Base-by-base conservation (phyloP, 30 jellyfish, hydroid and myxozoan genomes). In the Aurelia sp. region DNA sequence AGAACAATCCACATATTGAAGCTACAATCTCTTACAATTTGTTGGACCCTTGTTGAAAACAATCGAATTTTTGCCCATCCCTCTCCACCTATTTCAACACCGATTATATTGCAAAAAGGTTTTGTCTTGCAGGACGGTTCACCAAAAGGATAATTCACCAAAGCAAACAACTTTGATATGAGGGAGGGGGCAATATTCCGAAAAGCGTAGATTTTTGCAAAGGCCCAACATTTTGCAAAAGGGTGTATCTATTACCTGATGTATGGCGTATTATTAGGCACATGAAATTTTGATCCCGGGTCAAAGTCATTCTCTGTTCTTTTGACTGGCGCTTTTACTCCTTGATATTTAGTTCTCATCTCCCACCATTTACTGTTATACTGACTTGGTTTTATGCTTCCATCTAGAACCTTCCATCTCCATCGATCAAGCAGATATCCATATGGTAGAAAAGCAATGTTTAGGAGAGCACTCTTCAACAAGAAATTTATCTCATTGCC, bases 221-320 rank as follows among this genome's bases (percentile, higher is more conserved):
- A 2, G 33, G 33, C 33, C 2, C 33, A 27, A 27, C 2, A 27
- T n/a, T n/a, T n/a, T n/a, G n/a, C n/a, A n/a, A n/a, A n/a, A n/a
- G n/a, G n/a, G n/a, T 27, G 33, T 27, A 0, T 27, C 55, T 7
- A 44, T 44, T 57, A 92, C 98, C 98, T 87, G 81, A 92, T 92
- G 80, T 92, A 92, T 8, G 98, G 97, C 15, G 90, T 76, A 73
- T 92, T 94, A 40, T 91, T 92, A 5, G 98, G 97, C 41, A 92
- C 84, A 78, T 92, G 98, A 76, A 80, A 92, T 78, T 92, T 92
- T 53, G 98, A 97, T 8, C 98, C 98, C 48, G 98, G 97, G 77
- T 92, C 98, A 48, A 92, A 92, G 76, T 85, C 96, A 2, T 71
- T 76, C 66, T 87, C 97, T 12, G 73, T n/a, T 58, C 98, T 88